Base-by-base conservation (phyloP, 2,888 invertebrate species). In the Vannuccia rotundouncinata region DNA sequence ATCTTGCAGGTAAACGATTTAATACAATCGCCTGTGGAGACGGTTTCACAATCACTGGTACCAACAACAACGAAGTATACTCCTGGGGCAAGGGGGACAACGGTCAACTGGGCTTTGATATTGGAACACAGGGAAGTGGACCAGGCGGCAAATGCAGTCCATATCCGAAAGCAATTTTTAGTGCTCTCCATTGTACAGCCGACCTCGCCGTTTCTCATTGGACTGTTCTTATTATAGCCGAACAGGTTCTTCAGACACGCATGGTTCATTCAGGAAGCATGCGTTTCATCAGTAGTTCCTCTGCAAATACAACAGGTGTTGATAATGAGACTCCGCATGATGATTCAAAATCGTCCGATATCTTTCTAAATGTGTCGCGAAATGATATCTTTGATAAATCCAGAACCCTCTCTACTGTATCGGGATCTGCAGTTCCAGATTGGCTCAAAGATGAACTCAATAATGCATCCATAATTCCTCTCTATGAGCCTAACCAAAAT, bases 11-110 rank as follows among this genome's bases (percentile, higher is more conserved):
- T 27, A 85, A 86, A 82, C 82, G 83, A 29, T 86, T 88, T 25
- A 84, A 84, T 75, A 85, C 84, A 79, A 85, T 87, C 31, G 83
- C 86, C 1, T 88, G 87, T 84, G 88, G 88, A 1, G 86, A 87
- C 82, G 83, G 84, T 0, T 88, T 86, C 82, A 88, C 87, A 29
- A 86, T 87, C n/a, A 85, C 84, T 1, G 84, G 86, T n/a, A 88
- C 87, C 0, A 83, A 83, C 83, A 87, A 87, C 78, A 87, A 87
- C 81, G 84, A 85, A 78, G 83, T 88, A 5, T 88, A 85, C 82
- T 85, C 86, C 0, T 88, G 87, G 85, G 88, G 88, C 13, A 84
- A 85, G 83, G 85, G 85, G 25, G 86, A 87, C 31, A 85, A 86
- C 83, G 88, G 88, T 0, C 83, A 87, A n/a, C 84, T 88, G 28